A percentile compares a stretch with the other conserved stretches of the same genome.
phyloP scores from a whole-genome alignment of 2,797 vertebrate species.

The Trachurus trachurus region DNA sequence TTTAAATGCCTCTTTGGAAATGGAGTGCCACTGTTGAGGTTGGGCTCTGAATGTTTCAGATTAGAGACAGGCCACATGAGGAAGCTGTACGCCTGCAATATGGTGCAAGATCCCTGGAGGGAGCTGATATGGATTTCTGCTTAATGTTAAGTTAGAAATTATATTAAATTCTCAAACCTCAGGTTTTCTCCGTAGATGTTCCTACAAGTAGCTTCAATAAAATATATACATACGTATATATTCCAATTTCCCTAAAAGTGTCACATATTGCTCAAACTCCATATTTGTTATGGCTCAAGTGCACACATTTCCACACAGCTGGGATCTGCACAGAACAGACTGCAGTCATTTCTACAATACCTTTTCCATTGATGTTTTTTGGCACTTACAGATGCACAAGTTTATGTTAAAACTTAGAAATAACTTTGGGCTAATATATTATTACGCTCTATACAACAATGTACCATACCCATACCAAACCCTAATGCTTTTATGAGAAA shows the following conservation, averaged over 20 bases:
- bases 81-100: constrained; percentile 19
- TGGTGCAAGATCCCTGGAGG: constrained; percentile 42
- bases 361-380: not conserved
- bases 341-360: not conserved
- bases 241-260: not conserved
- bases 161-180: constrained; percentile 22
- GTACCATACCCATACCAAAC: too few species aligned
- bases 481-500: too few species aligned
- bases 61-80: constrained; percentile 41
- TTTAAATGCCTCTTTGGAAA: constrained; percentile 65
- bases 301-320: not conserved
- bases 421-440: too few species aligned
- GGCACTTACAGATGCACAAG: too few species aligned
- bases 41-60: constrained; percentile 46
- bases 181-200: not conserved
- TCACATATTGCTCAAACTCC: not conserved
- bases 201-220: constrained; percentile 7
- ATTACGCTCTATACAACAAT: too few species aligned
- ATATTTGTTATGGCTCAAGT: not conserved
- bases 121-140: constrained; percentile 53
- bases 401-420: too few species aligned
- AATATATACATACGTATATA: not conserved
- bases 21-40: constrained; percentile 39
- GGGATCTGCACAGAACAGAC: not conserved
- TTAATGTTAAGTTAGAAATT: constrained; percentile 36